Evolutionary conservation across 2,888 invertebrate genomes (phyloP), one percentile per base, ranked within the genome.

Genomic region (Diplolepis rosae): DNA sequence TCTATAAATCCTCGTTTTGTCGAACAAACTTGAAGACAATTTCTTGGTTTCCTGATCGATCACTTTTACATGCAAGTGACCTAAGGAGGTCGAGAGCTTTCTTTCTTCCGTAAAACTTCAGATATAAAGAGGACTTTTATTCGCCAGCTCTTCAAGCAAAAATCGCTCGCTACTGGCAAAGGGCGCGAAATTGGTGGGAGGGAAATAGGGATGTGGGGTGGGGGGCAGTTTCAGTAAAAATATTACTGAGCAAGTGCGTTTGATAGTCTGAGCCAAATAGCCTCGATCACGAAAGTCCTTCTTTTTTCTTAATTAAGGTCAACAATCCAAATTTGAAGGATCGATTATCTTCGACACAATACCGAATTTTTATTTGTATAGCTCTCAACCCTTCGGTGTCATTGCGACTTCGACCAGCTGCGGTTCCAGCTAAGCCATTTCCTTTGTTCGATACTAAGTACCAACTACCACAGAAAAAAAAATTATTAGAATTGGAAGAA

Each of bases 401-500:
- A 61, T 24, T 61, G 61, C 22, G 61, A 61, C 61, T 39, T 61
- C 39, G 61, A 61, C 61, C 61, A 61, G 61, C 61, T 61, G 39
- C 35, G 61, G 35, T 61, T 61, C 22, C 11, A 6, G 61, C 24
- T 56, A 54, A 54, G 30, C 54, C 32, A 54, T 54, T 54, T 54
- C 54, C 54, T 54, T 32, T 30, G 30, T 54, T 28, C 32, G 15
- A 54, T 15, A 15, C 54, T 54, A 30, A 30, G 30, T 54, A 30
- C 9, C 30, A 28, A 30, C 54, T 15, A 32, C 61, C 22, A n/a
- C 13, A n/a, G n/a, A 61, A 61, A 32, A 61, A 61, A 39, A n/a
- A 61, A n/a, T 61, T 61, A 61, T 61, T 61, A 22, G 5, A 13
- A 11, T 22, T 61, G 35, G 3, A 22, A 22, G 18, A 56, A 35